Conservation (phyloP, 2,113 vertebrate species). For the Pseudois nayaur region DNA sequence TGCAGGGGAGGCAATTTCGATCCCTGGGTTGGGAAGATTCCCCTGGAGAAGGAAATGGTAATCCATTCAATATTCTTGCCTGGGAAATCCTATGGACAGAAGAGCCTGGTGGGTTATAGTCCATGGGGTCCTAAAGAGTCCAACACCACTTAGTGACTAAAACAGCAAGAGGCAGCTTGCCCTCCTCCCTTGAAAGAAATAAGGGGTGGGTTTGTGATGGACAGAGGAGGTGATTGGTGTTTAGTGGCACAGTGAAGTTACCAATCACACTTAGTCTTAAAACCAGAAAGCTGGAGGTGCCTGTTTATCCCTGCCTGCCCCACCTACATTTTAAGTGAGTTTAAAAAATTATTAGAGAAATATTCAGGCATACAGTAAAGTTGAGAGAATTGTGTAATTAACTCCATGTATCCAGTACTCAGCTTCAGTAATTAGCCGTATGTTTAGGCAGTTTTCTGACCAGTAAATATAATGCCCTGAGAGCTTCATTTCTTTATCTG, state of each 20-base stretch:
- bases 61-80: not conserved
- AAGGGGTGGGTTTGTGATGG: not conserved
- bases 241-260: not conserved
- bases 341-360: not conserved
- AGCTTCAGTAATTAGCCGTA: not conserved
- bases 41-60: not conserved
- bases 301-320: not conserved
- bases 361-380: not conserved
- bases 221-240: not conserved
- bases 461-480: not conserved
- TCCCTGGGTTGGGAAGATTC: not conserved
- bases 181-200: not conserved
- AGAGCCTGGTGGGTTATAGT: not conserved
- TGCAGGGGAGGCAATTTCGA: not conserved
- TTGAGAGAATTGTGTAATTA: slow-evolving; percentile 19
- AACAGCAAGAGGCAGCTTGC: not conserved
- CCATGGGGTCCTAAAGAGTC: not conserved
- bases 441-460: not conserved
- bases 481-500: not conserved
- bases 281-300: not conserved
- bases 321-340: not conserved
- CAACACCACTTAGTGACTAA: not conserved
- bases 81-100: not conserved
- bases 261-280: not conserved
- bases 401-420: not conserved